Evolutionary conservation across 1,140 invertebrate species (phyloP).

Genomic region (Drosophila navojoa): DNA sequence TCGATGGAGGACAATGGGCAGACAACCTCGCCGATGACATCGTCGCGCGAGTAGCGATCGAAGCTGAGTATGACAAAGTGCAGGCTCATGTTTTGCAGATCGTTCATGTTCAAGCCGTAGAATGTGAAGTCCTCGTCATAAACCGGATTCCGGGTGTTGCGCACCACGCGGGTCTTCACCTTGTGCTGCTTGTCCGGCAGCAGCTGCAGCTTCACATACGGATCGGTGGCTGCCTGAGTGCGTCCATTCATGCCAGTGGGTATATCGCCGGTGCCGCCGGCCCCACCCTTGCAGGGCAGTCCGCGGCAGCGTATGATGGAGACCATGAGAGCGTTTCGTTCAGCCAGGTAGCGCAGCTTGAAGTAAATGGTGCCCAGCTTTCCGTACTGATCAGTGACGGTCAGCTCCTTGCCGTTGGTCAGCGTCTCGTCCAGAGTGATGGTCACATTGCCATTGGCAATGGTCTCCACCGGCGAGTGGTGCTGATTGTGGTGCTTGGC

Average conservation of each 20-base stretch:
- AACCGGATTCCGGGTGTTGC: constrained; percentile 95
- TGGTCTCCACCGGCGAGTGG: constrained; percentile 76
- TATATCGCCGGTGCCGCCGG: constrained; percentile 73
- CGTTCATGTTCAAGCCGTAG: constrained; percentile 94
- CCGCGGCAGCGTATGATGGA: constrained; percentile 94
- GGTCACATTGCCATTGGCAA: constrained; percentile 70
- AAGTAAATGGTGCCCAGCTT: constrained; percentile 94
- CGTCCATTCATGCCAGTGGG: constrained; percentile 82
- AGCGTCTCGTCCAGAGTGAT: constrained; percentile 82
- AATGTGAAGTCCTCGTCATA: constrained; percentile 99
- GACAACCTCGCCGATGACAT: constrained; percentile 98
- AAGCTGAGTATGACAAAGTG: constrained; percentile 98
- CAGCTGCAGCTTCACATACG: constrained; percentile 97
- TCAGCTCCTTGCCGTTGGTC: constrained; percentile 83
- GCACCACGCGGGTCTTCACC: constrained; percentile 96
- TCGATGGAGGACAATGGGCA: constrained; percentile 92
- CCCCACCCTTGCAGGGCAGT: constrained; percentile 90
- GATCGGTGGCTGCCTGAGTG: constrained; percentile 88
- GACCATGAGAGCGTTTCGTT: constrained; percentile 95
- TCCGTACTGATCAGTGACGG: constrained; percentile 83
- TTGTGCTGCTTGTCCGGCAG: constrained; percentile 97
- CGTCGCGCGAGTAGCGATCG: constrained; percentile 97
- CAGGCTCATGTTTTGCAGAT: constrained; percentile 93
- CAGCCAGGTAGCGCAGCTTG: constrained; percentile 93
- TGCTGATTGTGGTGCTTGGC: constrained; percentile 63